Evolutionary conservation across 2,888 invertebrate species (phyloP).

Genomic region (Orchesellides sinensis): DNA sequence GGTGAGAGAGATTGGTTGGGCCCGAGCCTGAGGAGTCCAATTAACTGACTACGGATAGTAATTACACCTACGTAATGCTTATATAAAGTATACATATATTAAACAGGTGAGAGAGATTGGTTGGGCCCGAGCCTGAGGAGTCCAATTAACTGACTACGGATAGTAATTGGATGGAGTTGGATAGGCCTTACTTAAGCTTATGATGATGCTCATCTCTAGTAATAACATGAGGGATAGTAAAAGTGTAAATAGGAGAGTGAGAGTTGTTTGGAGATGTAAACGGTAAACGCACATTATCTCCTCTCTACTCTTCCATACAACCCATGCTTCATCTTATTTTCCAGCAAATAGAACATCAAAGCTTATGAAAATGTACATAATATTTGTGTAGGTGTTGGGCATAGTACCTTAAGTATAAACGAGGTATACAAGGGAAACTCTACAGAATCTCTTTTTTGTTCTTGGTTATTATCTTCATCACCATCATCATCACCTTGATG

Average conservation of each 20-base stretch:
- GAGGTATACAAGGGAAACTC: no score
- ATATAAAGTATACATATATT: no score
- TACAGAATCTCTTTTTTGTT: constrained; percentile 22
- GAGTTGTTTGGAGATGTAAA: constrained; percentile 13
- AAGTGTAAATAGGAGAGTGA: background rate
- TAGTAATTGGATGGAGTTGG: constrained; percentile 75
- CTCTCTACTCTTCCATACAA: constrained; percentile 14
- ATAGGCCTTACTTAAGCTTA: no score
- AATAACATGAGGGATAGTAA: constrained; percentile 43
- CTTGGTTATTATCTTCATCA: constrained; percentile 22
- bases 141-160: constrained; percentile 72
- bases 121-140: constrained; percentile 62
- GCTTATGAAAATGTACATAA: no score
- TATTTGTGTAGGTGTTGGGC: no score
- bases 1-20: constrained; percentile 66
- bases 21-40: constrained; percentile 67
- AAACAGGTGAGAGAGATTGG: constrained; percentile 66
- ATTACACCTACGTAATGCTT: no score
- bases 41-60: constrained; percentile 73
- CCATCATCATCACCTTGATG: constrained; percentile 16
- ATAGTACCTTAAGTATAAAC: no score
- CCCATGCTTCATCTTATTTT: background rate
- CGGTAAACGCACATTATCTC: constrained; percentile 12
- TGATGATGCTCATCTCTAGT: constrained; percentile 12
- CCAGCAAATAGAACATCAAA: no score